phyloP scores from a whole-genome alignment of 1,140 invertebrate species.

The Drosophila nannoptera region DNA sequence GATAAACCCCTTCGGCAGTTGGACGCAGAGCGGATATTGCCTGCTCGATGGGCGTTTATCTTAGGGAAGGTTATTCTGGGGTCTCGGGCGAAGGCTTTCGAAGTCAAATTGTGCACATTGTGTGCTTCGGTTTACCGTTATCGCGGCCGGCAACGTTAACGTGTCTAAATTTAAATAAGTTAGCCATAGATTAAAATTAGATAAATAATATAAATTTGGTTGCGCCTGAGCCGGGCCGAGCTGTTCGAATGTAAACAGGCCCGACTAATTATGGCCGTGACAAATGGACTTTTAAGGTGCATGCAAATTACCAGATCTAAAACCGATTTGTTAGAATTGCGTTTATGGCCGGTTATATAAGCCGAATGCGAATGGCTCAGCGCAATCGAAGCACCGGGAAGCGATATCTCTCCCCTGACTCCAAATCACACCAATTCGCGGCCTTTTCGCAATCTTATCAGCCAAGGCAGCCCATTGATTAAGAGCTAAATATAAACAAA shows the following conservation, averaged over 20 bases:
- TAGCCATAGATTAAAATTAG: constrained; percentile 53
- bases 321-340: constrained; percentile 54
- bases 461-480: constrained; percentile 48
- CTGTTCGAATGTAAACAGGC: constrained; percentile 13
- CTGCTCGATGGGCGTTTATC: neutral
- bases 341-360: constrained; percentile 16
- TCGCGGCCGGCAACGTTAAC: constrained; percentile 4
- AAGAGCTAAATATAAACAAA: constrained; percentile 69
- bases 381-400: constrained; percentile 1
- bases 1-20: neutral
- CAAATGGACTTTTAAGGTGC: constrained; percentile 65
- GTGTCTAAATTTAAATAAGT: constrained; percentile 39
- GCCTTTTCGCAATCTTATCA: constrained; percentile 64
- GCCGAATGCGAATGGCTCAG: constrained; percentile 2
- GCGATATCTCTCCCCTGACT: constrained; percentile 37
- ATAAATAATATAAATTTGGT: constrained; percentile 56
- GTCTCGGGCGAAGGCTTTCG: neutral
- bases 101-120: neutral
- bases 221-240: constrained; percentile 2
- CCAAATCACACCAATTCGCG: constrained; percentile 35
- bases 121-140: neutral
- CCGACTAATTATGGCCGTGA: constrained; percentile 39
- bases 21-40: constrained; percentile 2
- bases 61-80: neutral
- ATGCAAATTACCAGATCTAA: constrained; percentile 70